Conservation (phyloP, 1,140 invertebrate species). For the Sinonovacula constricta region DNA sequence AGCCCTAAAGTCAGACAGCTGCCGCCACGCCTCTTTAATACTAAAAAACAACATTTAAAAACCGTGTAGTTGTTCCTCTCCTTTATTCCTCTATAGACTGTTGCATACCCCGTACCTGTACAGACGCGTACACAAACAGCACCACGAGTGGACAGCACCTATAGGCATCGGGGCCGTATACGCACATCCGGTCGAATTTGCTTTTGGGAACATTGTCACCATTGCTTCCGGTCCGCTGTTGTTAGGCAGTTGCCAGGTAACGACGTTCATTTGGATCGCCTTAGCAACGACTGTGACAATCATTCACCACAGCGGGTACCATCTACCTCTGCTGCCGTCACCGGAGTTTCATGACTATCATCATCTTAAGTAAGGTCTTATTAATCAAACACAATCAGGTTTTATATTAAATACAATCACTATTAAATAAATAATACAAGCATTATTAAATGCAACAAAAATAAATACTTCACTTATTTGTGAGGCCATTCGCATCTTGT, state of each 20-base stretch:
- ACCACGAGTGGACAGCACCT: constrained; percentile 79
- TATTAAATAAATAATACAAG: not conserved
- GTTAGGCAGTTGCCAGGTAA: constrained; percentile 88
- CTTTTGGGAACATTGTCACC: constrained; percentile 90
- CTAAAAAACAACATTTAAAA: no score
- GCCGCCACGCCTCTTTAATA: no score
- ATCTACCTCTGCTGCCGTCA: constrained; percentile 91
- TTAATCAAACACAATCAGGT: not conserved
- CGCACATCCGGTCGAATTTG: constrained; percentile 92
- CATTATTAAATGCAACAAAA: not conserved
- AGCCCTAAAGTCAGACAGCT: no score
- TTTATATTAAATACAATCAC: not conserved
- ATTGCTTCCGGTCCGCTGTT: constrained; percentile 88
- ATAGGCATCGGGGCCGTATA: constrained; percentile 87
- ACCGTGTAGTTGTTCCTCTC: no score
- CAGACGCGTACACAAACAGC: constrained; percentile 90
- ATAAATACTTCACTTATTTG: not conserved
- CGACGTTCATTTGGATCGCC: constrained; percentile 89
- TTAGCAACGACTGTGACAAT: constrained; percentile 88
- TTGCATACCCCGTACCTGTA: constrained; percentile 88
- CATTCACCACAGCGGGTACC: constrained; percentile 92
- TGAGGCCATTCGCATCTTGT: not conserved
- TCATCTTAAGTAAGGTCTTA: constrained; percentile 86
- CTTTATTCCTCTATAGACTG: no score
- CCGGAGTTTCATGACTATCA: constrained; percentile 95